Evolutionary conservation across 2,113 vertebrate genomes (phyloP).

Genomic region (Pluvianellus socialis): DNA sequence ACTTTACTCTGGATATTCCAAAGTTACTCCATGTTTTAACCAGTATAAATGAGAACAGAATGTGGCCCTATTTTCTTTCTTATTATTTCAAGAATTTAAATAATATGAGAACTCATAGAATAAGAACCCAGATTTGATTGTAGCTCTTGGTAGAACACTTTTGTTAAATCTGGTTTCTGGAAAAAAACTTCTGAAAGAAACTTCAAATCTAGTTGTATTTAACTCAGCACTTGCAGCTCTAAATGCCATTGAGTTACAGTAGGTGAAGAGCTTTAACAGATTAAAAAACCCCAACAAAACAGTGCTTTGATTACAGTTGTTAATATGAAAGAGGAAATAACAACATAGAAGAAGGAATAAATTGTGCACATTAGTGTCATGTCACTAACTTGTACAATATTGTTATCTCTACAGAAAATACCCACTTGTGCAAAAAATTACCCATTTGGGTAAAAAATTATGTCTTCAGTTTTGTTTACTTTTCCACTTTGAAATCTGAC

Average conservation of each 20-base stretch:
- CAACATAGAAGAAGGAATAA: not conserved
- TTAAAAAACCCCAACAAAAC: not conserved
- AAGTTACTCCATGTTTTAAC: not conserved
- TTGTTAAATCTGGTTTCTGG: not conserved
- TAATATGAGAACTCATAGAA: not conserved
- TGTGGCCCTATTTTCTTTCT: not conserved
- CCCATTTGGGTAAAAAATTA: not conserved
- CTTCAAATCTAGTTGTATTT: not conserved
- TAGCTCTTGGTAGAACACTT: rapidly evolving
- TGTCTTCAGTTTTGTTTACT: not conserved
- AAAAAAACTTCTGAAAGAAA: not conserved
- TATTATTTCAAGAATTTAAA: not conserved
- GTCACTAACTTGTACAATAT: not conserved
- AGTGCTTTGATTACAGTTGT: not conserved
- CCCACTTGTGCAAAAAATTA: not conserved
- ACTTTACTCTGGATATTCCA: not conserved
- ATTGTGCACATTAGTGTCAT: not conserved
- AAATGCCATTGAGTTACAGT: not conserved
- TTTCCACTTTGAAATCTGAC: not conserved
- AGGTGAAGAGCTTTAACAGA: not conserved
- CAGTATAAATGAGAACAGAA: not conserved
- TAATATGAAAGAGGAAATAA: not conserved
- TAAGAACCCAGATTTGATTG: not conserved
- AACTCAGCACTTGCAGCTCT: not conserved
- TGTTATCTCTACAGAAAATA: not conserved